phyloP scores from a whole-genome alignment of 2,113 vertebrate genomes.

The Cygnus buccinator region DNA sequence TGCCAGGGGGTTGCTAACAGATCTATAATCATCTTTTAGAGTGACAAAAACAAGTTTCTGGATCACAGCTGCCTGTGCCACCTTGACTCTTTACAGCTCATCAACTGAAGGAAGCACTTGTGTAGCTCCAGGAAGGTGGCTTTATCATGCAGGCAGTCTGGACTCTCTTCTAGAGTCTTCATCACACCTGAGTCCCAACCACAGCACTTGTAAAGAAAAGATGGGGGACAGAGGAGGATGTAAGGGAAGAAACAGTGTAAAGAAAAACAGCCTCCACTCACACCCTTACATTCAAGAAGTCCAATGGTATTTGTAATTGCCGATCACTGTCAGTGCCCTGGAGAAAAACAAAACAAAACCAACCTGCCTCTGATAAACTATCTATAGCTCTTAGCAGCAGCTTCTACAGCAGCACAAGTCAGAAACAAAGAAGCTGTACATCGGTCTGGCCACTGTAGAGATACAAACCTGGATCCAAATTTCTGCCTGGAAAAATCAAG shows the following conservation, averaged over 20 bases:
- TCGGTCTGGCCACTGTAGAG: background rate
- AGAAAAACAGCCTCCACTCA: background rate
- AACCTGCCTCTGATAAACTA: background rate
- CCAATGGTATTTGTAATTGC: background rate
- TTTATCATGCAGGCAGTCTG: background rate
- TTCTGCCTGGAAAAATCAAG: background rate
- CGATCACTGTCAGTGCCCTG: background rate
- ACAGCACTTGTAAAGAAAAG: background rate
- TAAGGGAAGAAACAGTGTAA: background rate
- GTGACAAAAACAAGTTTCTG: background rate
- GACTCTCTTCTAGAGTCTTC: background rate
- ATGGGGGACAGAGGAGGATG: background rate
- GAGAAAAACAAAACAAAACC: background rate
- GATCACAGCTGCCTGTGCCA: background rate
- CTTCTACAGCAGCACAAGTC: background rate
- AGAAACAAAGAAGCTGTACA: background rate
- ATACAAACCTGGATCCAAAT: background rate
- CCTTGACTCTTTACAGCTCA: background rate
- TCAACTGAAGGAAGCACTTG: background rate
- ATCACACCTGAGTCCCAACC: background rate
- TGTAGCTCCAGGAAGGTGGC: background rate
- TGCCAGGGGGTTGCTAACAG: background rate
- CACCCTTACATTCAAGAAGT: background rate
- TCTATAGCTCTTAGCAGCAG: background rate
- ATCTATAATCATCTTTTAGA: background rate